These are phyloP conservation scores for Heliconius ismenius DNA, from an alignment of 2,888 invertebrate species.

Conservation along the genomic window DNA sequence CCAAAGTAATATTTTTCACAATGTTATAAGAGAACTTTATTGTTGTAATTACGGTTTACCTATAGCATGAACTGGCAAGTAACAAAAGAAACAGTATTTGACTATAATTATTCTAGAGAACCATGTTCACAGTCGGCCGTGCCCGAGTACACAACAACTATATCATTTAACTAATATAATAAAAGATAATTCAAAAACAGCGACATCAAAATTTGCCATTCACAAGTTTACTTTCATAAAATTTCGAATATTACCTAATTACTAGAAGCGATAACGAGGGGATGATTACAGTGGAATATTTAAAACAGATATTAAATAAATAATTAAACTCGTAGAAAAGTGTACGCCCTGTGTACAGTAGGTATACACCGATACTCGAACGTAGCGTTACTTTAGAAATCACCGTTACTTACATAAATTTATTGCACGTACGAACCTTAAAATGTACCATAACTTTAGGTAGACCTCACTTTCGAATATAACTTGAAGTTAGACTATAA, in stretches of 20 bases:
- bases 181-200: conserved; percentile 57
- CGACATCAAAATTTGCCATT: conserved; percentile 62
- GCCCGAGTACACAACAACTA: conserved; percentile 64
- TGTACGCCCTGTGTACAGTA: conserved; percentile 52
- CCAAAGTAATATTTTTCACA: conserved; percentile 55
- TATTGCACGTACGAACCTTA: conserved; percentile 58
- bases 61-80: conserved; percentile 81
- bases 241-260: conserved; percentile 62
- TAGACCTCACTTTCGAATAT: conserved; percentile 44
- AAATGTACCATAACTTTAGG: conserved; percentile 50
- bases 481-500: background rate
- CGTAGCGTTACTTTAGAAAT: conserved; percentile 59
- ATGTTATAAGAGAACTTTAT: conserved; percentile 82
- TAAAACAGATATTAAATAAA: conserved; percentile 54
- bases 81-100: conserved; percentile 74
- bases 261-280: conserved; percentile 68
- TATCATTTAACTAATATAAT: conserved; percentile 56
- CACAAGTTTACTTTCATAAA: conserved; percentile 59
- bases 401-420: conserved; percentile 58
- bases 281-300: conserved; percentile 55
- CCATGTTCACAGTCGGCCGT: conserved; percentile 71
- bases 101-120: conserved; percentile 77
- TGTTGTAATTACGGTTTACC: conserved; percentile 80
- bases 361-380: conserved; percentile 48
- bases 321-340: conserved; percentile 58